These are phyloP conservation scores for Paraescarpia echinospica DNA, from an alignment of 1,140 invertebrate genomes.

Conservation along the genomic window DNA sequence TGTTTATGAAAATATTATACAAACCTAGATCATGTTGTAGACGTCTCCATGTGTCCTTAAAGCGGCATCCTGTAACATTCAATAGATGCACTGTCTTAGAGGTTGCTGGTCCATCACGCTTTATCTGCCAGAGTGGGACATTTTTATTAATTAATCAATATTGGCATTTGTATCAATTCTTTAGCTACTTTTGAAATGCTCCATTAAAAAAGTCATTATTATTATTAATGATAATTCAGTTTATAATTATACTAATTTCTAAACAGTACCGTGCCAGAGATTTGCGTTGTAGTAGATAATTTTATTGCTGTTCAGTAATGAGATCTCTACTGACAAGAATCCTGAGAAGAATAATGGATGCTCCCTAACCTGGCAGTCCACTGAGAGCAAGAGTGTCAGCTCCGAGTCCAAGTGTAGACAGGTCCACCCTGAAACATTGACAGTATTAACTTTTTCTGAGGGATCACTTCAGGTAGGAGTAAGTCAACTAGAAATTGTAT, in stretches of 20 bases:
- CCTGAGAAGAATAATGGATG: not conserved
- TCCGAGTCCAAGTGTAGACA: slow-evolving; percentile 28
- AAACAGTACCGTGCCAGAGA: not conserved
- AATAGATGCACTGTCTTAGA: not conserved
- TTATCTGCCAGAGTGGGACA: not conserved
- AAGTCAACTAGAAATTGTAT: not conserved
- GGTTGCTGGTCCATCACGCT: not conserved
- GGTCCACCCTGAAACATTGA: slow-evolving; percentile 37
- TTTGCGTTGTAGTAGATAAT: not conserved
- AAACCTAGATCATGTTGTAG: slow-evolving; percentile 43
- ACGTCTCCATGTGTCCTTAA: slow-evolving; percentile 48
- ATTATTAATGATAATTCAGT: too few species aligned
- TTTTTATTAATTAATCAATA: not conserved
- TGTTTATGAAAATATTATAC: not conserved
- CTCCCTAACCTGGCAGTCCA: slow-evolving; percentile 40
- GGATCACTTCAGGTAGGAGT: not conserved
- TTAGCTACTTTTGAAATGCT: not conserved
- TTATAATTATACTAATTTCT: too few species aligned
- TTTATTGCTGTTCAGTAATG: not conserved
- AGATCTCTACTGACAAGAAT: not conserved
- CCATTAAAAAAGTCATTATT: too few species aligned
- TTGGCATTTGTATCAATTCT: not conserved
- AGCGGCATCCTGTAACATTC: slow-evolving; percentile 42
- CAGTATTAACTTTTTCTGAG: too few species aligned
- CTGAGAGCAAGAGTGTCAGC: slow-evolving; percentile 39